Evolutionary conservation across 2,113 vertebrate species (phyloP).

Genomic region (Percopsis transmontana): DNA sequence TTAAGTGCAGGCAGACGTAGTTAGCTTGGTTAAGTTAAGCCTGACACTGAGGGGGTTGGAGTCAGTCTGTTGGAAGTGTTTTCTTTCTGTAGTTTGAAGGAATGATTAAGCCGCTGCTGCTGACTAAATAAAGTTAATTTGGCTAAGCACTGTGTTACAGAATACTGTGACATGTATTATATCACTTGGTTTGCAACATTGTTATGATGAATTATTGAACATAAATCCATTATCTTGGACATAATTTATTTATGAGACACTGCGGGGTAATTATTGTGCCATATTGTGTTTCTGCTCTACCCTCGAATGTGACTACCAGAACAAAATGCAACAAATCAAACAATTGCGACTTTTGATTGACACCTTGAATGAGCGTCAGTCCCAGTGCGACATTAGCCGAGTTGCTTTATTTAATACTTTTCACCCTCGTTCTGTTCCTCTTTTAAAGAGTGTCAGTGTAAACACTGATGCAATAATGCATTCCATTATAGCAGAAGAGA

Average conservation of each 20-base stretch:
- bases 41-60: constrained; percentile 65
- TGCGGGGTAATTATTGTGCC: constrained; percentile 74
- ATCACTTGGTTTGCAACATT: constrained; percentile 75
- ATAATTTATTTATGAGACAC: constrained; percentile 80
- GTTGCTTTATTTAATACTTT: constrained; percentile 77
- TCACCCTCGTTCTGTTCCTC: constrained; percentile 74
- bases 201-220: constrained; percentile 80
- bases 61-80: constrained; percentile 64
- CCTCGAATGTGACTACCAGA: constrained; percentile 66
- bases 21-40: constrained; percentile 47
- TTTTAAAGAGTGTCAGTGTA: constrained; percentile 75
- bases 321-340: constrained; percentile 71
- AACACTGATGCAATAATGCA: constrained; percentile 82
- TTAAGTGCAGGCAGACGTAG: constrained; percentile 6
- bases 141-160: constrained; percentile 77
- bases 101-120: constrained; percentile 69
- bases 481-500: constrained; percentile 74
- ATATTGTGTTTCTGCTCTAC: constrained; percentile 73
- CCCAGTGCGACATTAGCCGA: constrained; percentile 71
- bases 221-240: constrained; percentile 79
- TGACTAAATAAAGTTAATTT: constrained; percentile 76
- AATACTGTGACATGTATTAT: constrained; percentile 72
- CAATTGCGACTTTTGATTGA: constrained; percentile 71
- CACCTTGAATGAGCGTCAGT: constrained; percentile 60
- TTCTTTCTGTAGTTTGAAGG: constrained; percentile 64